Evolutionary conservation across 2,797 vertebrate species (phyloP).

Genomic region (Gallinago stenura): DNA sequence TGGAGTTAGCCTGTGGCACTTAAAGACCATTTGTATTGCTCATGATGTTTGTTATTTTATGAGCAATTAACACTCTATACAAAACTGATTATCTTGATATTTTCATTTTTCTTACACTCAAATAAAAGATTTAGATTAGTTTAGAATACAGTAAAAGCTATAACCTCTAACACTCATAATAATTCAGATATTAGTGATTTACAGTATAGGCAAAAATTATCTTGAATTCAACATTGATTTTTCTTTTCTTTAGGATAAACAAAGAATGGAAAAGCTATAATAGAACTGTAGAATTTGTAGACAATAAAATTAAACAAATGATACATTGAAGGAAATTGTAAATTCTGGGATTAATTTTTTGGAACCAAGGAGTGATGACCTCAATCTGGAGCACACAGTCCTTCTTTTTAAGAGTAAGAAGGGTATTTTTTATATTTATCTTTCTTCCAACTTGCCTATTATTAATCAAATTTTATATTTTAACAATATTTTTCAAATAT

Average conservation of each 20-base stretch:
- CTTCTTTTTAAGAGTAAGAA: not conserved
- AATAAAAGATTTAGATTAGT: slow-evolving; percentile 4
- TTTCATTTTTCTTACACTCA: not conserved
- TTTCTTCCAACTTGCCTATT: not conserved
- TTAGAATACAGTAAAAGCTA: not conserved
- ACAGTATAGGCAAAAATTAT: not conserved
- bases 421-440: not conserved
- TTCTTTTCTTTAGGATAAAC: not conserved
- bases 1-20: slow-evolving; percentile 70
- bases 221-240: not conserved
- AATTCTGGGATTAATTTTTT: not conserved
- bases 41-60: slow-evolving; percentile 63
- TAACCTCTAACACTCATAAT: not conserved
- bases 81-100: slow-evolving; percentile 34
- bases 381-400: not conserved
- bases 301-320: not conserved
- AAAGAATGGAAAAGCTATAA: not conserved
- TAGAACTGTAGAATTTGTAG: not conserved
- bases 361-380: not conserved
- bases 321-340: not conserved
- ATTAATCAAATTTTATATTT: not conserved
- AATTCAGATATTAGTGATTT: not conserved
- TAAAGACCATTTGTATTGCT: slow-evolving; percentile 66
- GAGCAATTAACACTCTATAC: slow-evolving; percentile 60
- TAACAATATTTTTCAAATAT: not conserved